A percentile compares a stretch with the other conserved stretches of the same genome.
Evolutionary conservation across 2,797 vertebrate species (phyloP).

Genomic region (Leptoclinus maculatus): DNA sequence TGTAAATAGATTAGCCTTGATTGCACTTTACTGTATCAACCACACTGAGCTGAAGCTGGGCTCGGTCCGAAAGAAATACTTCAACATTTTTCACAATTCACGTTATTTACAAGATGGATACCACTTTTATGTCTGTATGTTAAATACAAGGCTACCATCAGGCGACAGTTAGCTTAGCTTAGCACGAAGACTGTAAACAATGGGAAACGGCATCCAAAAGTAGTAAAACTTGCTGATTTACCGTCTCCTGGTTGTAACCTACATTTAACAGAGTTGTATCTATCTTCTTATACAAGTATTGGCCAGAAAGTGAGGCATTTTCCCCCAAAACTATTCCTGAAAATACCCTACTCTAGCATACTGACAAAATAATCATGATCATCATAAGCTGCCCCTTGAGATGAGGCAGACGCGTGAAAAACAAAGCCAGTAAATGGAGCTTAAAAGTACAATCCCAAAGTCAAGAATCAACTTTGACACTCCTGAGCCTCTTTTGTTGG

Average conservation of each 20-base stretch:
- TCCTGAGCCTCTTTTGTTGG: neutral
- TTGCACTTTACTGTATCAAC: neutral
- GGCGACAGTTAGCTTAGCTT: neutral
- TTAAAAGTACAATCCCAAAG: too few species aligned
- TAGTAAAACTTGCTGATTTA: neutral
- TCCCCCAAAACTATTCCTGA: too few species aligned
- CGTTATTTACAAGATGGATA: too few species aligned
- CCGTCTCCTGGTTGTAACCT: neutral
- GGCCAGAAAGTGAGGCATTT: too few species aligned
- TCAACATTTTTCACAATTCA: neutral
- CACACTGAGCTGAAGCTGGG: neutral
- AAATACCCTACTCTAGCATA: too few species aligned
- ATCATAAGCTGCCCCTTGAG: neutral
- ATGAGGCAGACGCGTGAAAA: neutral
- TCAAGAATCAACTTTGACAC: neutral
- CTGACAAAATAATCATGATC: too few species aligned
- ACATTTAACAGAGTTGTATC: neutral
- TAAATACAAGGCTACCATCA: neutral
- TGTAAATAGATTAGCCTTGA: neutral
- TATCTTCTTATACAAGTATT: too few species aligned
- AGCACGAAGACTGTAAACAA: neutral
- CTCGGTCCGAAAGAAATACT: neutral
- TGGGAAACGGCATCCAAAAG: neutral
- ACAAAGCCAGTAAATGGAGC: neutral
- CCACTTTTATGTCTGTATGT: neutral